A percentile compares a stretch with the other conserved stretches of the same genome.
phyloP scores from a whole-genome alignment of 2,797 vertebrate genomes.

The Petrocephalus sullivani region DNA sequence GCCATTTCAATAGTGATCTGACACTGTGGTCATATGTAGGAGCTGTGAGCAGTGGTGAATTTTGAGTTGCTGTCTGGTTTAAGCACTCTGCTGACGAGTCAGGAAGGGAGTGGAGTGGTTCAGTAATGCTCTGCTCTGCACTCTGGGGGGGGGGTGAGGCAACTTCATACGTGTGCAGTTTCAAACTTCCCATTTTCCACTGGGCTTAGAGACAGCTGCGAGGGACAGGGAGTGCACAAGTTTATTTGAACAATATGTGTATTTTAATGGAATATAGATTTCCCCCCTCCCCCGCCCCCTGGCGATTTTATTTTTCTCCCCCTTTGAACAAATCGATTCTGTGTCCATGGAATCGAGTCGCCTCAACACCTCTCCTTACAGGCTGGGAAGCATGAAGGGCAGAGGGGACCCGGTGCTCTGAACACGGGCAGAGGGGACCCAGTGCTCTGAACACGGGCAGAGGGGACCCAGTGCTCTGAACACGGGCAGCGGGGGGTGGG shows the following conservation, averaged over 20 bases:
- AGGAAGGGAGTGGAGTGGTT: not conserved
- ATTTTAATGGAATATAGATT: conserved; percentile 10
- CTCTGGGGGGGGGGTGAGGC: not conserved
- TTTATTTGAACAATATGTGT: not conserved
- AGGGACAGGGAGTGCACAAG: not conserved
- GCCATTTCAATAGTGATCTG: not conserved
- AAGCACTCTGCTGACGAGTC: not conserved
- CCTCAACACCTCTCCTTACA: not conserved
- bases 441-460: not conserved
- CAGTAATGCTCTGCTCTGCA: not conserved
- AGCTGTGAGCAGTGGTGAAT: not conserved
- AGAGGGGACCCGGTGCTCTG: not conserved
- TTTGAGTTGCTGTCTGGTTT: not conserved
- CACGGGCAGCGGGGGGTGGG: not conserved
- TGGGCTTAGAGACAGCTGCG: not conserved
- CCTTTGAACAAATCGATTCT: not conserved
- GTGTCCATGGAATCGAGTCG: not conserved
- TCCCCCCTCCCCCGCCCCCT: not conserved
- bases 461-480: not conserved
- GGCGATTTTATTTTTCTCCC: not conserved
- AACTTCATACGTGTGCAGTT: conserved; percentile 22
- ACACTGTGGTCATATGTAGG: not conserved
- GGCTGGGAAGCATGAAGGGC: not conserved
- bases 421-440: not conserved
- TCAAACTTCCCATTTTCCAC: conserved; percentile 23